Evolutionary conservation across 2,797 vertebrate species (phyloP).

Genomic region (Peromyscus melanophrys): DNA sequence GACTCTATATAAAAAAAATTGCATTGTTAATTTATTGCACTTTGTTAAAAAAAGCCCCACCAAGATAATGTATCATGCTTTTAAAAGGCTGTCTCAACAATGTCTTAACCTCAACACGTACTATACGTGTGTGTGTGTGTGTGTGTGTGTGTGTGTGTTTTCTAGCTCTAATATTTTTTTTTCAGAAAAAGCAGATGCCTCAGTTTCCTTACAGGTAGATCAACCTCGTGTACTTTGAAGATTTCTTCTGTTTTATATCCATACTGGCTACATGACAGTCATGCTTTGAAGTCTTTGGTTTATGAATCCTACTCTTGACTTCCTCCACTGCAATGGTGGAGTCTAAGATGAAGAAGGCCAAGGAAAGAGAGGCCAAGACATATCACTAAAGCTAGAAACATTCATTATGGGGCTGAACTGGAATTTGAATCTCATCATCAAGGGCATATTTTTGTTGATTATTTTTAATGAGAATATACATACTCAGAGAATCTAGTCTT

Average conservation of each 20-base stretch:
- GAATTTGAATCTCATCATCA: not conserved
- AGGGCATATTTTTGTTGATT: not conserved
- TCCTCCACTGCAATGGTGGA: not conserved
- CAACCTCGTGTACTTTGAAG: not conserved
- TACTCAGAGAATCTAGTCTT: not conserved
- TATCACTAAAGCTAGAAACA: not conserved
- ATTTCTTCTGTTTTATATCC: not conserved
- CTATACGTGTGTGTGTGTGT: too few relatives aligned
- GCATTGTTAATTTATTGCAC: not conserved
- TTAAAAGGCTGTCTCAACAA: not conserved
- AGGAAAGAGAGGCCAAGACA: not conserved
- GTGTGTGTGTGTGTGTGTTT: not conserved
- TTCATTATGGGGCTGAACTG: too few relatives aligned
- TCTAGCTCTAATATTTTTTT: not conserved
- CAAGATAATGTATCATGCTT: fast-evolving
- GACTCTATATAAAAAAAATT: not conserved
- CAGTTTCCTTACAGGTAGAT: not conserved
- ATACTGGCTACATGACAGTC: not conserved
- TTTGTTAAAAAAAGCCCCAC: not conserved
- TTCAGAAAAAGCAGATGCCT: not conserved
- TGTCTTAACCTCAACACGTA: not conserved
- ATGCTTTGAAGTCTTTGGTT: not conserved
- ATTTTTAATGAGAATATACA: not conserved
- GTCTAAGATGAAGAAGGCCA: not conserved
- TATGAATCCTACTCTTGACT: not conserved